Evolutionary conservation across 2,797 vertebrate species (phyloP).

Genomic region (Darevskia mixta): DNA sequence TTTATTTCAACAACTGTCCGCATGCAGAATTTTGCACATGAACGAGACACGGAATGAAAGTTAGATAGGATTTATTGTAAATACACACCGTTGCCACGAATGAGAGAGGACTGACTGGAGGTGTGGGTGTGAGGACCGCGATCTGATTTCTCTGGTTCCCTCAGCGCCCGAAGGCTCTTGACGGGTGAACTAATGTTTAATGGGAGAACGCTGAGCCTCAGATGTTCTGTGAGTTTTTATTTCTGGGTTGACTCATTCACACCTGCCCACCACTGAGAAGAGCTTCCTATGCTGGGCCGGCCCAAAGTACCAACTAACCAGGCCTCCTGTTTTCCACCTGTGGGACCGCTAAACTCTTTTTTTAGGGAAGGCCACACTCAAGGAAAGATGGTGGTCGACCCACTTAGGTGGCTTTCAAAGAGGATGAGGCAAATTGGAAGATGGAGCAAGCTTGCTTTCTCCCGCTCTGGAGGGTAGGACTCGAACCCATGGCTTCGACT

Average conservation of each 20-base stretch:
- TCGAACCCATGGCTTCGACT: too few relatives aligned
- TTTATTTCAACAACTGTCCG: constrained; percentile 40
- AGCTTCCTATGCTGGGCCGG: neutral
- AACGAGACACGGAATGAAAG: constrained; percentile 6
- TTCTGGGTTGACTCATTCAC: neutral
- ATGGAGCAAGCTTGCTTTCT: too few relatives aligned
- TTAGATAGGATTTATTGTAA: neutral
- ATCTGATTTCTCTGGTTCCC: neutral
- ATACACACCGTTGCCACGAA: neutral
- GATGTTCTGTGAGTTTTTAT: neutral
- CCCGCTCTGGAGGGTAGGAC: too few relatives aligned
- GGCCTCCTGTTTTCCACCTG: neutral
- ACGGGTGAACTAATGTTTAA: neutral
- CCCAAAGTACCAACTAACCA: neutral
- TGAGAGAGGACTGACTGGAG: neutral
- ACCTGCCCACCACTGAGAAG: neutral
- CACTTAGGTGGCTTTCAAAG: too few relatives aligned
- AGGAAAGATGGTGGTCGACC: too few relatives aligned
- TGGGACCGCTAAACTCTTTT: neutral
- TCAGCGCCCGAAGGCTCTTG: neutral
- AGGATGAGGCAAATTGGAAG: too few relatives aligned
- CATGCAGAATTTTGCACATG: neutral
- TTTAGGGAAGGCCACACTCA: too few relatives aligned
- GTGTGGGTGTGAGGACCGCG: too few relatives aligned
- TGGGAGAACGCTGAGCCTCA: neutral